phyloP scores from a whole-genome alignment of 2,113 vertebrate genomes.

The Actenoides hombroni region DNA sequence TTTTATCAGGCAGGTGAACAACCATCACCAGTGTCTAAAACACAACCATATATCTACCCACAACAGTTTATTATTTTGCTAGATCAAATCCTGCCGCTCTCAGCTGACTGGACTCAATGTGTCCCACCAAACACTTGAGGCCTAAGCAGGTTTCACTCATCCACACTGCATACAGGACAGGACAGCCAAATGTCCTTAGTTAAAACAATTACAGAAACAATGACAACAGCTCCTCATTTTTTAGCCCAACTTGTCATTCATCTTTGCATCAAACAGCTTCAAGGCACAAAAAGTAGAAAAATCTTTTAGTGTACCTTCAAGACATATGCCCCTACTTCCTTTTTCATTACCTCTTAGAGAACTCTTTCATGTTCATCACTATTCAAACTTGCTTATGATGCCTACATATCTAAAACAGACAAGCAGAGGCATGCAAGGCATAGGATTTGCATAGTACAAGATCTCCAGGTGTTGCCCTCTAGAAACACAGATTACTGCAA shows the following conservation, averaged over 20 bases:
- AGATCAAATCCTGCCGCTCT: neutral
- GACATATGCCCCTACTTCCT: neutral
- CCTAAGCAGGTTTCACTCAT: neutral
- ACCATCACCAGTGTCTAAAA: neutral
- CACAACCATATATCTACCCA: neutral
- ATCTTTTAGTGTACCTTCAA: neutral
- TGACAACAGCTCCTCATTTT: neutral
- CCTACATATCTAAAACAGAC: conserved; percentile 29
- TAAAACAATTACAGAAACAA: neutral
- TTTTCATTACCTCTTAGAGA: neutral
- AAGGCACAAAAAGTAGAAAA: neutral
- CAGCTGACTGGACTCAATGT: neutral
- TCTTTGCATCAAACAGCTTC: neutral
- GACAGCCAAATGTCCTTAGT: neutral
- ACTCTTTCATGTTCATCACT: neutral
- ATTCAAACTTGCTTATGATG: neutral
- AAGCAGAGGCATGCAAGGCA: conserved; percentile 7
- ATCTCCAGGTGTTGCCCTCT: neutral
- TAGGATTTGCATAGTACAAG: neutral
- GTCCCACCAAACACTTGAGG: neutral
- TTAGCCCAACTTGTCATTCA: neutral
- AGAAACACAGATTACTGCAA: neutral
- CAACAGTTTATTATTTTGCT: neutral
- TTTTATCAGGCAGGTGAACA: neutral
- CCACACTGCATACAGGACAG: neutral